Conservation (phyloP, 2,797 vertebrate genomes). For the Labeo calbasu region DNA sequence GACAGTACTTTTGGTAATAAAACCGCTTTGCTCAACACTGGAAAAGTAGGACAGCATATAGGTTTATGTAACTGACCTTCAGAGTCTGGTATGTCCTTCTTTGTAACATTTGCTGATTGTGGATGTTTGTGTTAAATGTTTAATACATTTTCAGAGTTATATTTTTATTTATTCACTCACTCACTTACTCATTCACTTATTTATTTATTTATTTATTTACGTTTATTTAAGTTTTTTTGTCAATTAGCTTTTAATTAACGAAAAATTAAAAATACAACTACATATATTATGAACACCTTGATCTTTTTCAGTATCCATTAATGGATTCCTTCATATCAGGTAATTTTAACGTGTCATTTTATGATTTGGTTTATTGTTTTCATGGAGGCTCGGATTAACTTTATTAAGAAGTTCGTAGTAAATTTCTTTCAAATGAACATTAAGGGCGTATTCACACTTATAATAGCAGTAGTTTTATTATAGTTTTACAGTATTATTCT, state of each 20-base stretch:
- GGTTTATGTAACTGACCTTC: constrained; percentile 5
- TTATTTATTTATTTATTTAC: too few species aligned
- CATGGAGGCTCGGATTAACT: neutral
- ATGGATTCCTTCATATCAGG: neutral
- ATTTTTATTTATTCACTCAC: too few species aligned
- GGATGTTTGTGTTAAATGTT: neutral
- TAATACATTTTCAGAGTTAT: neutral
- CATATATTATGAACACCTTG: neutral
- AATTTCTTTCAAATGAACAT: neutral
- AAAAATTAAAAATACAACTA: neutral
- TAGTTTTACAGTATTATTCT: neutral
- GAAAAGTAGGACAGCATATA: neutral
- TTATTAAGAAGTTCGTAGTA: neutral
- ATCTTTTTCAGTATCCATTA: neutral
- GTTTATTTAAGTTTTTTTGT: too few species aligned
- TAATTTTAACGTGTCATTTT: neutral
- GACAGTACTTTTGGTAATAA: neutral
- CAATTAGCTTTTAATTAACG: too few species aligned
- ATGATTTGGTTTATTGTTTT: neutral
- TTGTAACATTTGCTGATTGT: neutral
- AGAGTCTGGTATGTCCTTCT: neutral
- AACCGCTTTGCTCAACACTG: neutral
- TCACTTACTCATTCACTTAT: too few species aligned
- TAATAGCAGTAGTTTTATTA: neutral
- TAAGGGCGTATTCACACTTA: neutral